phyloP scores from a whole-genome alignment of 2,797 vertebrate genomes.

The Lepus townsendii region DNA sequence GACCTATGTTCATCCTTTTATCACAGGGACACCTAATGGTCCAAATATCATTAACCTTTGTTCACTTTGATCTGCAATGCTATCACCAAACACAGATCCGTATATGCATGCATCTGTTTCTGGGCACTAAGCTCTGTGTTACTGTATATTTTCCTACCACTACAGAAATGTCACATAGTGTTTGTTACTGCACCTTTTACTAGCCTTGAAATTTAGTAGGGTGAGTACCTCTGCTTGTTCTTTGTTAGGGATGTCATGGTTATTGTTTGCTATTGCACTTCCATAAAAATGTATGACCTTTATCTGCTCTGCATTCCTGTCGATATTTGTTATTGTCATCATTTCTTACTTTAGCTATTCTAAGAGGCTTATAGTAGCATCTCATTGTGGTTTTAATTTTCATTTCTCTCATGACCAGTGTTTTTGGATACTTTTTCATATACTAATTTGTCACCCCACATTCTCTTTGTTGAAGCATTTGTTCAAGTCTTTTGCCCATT shows the following conservation, averaged over 20 bases:
- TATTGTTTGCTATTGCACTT: not conserved
- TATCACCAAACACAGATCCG: not conserved
- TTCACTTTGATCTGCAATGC: not conserved
- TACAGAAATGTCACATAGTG: not conserved
- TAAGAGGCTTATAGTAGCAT: not conserved
- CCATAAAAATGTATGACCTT: not conserved
- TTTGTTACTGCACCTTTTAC: not conserved
- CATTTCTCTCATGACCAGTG: not conserved
- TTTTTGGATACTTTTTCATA: not conserved
- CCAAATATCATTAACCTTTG: not conserved
- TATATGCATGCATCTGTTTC: not conserved
- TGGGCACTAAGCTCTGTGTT: not conserved
- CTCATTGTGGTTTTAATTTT: not conserved
- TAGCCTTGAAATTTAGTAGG: not conserved
- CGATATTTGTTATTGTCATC: not conserved
- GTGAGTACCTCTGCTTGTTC: not conserved
- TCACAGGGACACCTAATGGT: not conserved
- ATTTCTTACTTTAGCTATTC: not conserved
- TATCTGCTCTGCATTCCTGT: not conserved
- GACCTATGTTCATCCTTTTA: not conserved
- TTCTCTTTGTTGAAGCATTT: not conserved
- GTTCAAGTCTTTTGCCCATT: conserved; percentile 8
- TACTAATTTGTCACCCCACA: not conserved
- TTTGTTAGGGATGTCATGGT: not conserved
- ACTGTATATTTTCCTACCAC: not conserved